A percentile compares a stretch with the other conserved stretches of the same genome.
These are phyloP conservation scores for Diabrotica virgifera DNA, from an alignment of 1,140 invertebrate species.

Conservation along the genomic window DNA sequence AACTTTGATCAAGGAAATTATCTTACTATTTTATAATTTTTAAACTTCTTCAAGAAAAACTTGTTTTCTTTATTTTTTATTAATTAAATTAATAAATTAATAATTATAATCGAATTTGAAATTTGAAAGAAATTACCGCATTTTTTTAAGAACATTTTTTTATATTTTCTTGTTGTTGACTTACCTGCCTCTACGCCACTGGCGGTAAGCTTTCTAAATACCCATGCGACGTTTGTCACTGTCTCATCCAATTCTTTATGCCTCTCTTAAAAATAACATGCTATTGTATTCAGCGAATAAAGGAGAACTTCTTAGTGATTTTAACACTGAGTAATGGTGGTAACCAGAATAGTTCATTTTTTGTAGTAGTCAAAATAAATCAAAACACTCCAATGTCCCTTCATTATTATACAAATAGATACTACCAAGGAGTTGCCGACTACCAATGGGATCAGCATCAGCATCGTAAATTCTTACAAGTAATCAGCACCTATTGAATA, in stretches of 20 bases:
- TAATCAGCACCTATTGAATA: background rate
- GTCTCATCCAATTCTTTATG: conserved; percentile 2
- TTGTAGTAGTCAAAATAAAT: conserved; percentile 3
- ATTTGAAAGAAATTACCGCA: too few species aligned
- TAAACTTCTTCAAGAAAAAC: too few species aligned
- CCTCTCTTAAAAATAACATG: conserved; percentile 2
- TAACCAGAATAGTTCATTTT: conserved; percentile 1
- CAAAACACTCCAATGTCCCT: background rate
- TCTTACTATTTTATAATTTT: too few species aligned
- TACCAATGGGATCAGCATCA: background rate
- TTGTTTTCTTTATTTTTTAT: too few species aligned
- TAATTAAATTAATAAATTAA: too few species aligned
- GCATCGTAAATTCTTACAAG: background rate
- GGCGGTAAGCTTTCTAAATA: background rate
- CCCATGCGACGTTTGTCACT: conserved; percentile 1
- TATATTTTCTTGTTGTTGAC: too few species aligned
- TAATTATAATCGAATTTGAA: too few species aligned
- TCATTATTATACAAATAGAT: background rate
- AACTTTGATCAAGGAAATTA: too few species aligned
- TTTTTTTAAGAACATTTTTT: too few species aligned
- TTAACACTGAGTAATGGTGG: conserved; percentile 2
- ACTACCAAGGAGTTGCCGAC: background rate
- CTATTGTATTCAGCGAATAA: background rate
- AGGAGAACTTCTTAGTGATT: conserved; percentile 2
- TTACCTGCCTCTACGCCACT: background rate